phyloP scores from a whole-genome alignment of 2,888 invertebrate genomes.

The Drosophila pseudotalamancana region DNA sequence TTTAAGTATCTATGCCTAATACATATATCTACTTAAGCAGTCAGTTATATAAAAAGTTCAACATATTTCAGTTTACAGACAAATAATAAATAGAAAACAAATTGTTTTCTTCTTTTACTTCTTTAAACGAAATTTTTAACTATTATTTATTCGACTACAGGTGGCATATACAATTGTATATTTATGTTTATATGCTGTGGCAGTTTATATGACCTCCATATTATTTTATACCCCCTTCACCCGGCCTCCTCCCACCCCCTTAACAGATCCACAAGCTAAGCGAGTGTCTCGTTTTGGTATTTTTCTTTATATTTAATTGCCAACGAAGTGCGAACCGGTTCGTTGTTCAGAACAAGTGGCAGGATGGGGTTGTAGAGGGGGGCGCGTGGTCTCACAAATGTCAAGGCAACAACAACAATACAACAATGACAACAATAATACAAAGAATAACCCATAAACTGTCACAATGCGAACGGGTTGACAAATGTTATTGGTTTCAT shows the following conservation, averaged over 20 bases:
- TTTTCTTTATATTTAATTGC: constrained; percentile 47
- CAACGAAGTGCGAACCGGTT: constrained; percentile 60
- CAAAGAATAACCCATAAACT: constrained; percentile 33
- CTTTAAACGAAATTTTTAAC: too few species aligned
- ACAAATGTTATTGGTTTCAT: constrained; percentile 33
- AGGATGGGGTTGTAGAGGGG: too few species aligned
- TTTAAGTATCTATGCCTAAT: too few species aligned
- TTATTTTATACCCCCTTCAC: not conserved
- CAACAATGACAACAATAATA: constrained; percentile 21
- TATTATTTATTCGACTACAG: not conserved
- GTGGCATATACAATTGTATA: not conserved
- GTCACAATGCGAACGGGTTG: constrained; percentile 45
- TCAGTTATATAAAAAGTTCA: too few species aligned
- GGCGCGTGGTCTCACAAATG: constrained; percentile 57
- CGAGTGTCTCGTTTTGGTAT: constrained; percentile 20
- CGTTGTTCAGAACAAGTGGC: constrained; percentile 39
- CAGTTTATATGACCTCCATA: constrained; percentile 18
- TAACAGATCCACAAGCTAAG: not conserved
- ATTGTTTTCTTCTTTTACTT: not conserved
- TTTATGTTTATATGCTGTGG: constrained; percentile 7
- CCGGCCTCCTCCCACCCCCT: too few species aligned
- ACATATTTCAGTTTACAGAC: too few species aligned
- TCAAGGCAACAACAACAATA: constrained; percentile 46
- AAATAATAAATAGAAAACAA: too few species aligned
- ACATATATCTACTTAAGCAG: too few species aligned